phyloP scores from a whole-genome alignment of 1,140 invertebrate genomes.

The Littorina saxatilis region DNA sequence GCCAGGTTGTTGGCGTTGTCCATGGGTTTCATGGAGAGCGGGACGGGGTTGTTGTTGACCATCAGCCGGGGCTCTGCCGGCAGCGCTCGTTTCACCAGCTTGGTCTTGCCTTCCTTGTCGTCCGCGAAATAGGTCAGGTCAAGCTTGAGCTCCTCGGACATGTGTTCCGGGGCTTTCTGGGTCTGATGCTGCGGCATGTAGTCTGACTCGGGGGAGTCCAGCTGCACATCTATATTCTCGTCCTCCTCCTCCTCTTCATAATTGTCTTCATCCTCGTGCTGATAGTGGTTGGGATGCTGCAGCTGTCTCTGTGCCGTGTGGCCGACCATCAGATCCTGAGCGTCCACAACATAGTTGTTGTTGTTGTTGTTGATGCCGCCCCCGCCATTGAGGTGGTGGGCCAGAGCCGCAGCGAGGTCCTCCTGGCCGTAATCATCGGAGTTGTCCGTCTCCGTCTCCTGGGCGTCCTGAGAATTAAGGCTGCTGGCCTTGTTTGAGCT shows the following conservation, averaged over 20 bases:
- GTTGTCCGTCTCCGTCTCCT: slow-evolving; percentile 30
- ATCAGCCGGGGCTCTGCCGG: neutral
- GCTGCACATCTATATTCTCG: neutral
- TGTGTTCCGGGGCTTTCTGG: neutral
- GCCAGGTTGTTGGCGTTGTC: neutral
- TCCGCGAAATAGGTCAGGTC: slow-evolving; percentile 10
- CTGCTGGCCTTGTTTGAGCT: slow-evolving; percentile 11
- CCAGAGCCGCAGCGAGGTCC: slow-evolving; percentile 23
- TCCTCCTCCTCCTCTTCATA: neutral
- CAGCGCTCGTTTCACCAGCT: neutral
- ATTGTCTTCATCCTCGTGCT: neutral
- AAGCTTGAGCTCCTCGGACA: slow-evolving; percentile 20
- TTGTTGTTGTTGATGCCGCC: neutral
- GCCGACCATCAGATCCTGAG: neutral
- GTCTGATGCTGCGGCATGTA: neutral
- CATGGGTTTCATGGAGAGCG: neutral
- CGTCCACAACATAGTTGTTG: neutral
- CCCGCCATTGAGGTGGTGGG: slow-evolving; percentile 2
- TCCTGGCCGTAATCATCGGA: slow-evolving; percentile 35
- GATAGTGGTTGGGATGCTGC: neutral
- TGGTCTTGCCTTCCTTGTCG: neutral
- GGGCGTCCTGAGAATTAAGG: slow-evolving; percentile 8
- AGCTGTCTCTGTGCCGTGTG: neutral
- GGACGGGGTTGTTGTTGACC: neutral
- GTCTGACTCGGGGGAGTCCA: slow-evolving; percentile 23